Evolutionary conservation across 2,113 vertebrate genomes (phyloP), one percentile per base, ranked within the genome.

Genomic region (Stigmatopora nigra): DNA sequence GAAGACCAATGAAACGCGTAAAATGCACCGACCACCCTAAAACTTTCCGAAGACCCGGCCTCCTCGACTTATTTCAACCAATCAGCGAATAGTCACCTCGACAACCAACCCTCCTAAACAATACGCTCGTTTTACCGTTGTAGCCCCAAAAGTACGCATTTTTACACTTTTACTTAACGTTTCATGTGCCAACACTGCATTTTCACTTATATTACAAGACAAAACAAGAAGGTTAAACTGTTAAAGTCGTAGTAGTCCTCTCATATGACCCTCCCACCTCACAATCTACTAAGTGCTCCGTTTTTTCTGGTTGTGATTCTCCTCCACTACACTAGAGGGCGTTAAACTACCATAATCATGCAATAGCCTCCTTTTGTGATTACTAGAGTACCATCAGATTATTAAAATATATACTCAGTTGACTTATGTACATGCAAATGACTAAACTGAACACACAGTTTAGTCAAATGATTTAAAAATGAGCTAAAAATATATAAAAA

Each of bases 1-100:
- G 0, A 6, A 10, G 62, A 47, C 83, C 83, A 88, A 87, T 82
- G 6, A 38, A 63, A 44, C 12, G 5, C 7, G 0, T 9, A 0
- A 67, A 64, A 48, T 31, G 36, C 48, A 75, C 51, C 57, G 25
- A 66, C 77, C 62, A 61, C 51, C 52, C 71, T 55, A 20, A 35
- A 19, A 1, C 47, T 11, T 31, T 16, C 4, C 25, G 1, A 11
- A 16, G 22, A 35, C 25, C 58, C 58, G 38, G 10, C 35, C 36
- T 11, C 38, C 58, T 45, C 13, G n/a, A 5, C 41, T 20, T 20
- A 10, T 12, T 13, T 20, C n/a, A 19, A 19, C 58, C 12, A 61
- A 20, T 45, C 58, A 17, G 5, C n/a, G n/a, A 45, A 20, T n/a
- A 61, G 13, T 31, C 25, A 31, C 14, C 3, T 20, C 4, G n/a